Percentiles rank a stretch among this genome's conserved stretches.
Evolutionary conservation across 2,888 invertebrate genomes (phyloP).

Genomic region (Troglohyphantes excavatus): DNA sequence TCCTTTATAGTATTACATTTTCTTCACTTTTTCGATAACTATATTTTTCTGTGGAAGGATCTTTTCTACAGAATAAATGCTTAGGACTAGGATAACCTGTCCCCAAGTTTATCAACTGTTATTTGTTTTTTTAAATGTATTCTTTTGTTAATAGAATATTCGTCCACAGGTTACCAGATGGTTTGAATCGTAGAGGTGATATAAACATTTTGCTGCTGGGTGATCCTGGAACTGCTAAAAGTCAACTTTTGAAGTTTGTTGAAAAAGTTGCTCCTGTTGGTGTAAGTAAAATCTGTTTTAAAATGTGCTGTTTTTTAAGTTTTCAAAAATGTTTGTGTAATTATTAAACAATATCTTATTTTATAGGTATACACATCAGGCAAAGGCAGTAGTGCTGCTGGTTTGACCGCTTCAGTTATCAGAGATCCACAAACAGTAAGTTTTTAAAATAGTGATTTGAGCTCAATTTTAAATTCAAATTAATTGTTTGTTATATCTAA

Average conservation of each 20-base stretch:
- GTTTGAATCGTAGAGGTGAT: slow-evolving; percentile 96
- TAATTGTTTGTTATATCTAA: too few species aligned
- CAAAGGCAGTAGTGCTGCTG: slow-evolving; percentile 99
- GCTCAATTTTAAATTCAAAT: too few species aligned
- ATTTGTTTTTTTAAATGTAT: not conserved
- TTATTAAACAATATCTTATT: not conserved
- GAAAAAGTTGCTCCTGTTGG: slow-evolving; percentile 96
- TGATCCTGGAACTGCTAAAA: slow-evolving; percentile 99
- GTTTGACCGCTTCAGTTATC: slow-evolving; percentile 98
- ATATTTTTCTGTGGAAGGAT: too few species aligned
- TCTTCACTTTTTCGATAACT: too few species aligned
- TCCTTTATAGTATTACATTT: not conserved
- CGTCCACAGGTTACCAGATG: slow-evolving; percentile 91
- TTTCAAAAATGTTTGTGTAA: not conserved
- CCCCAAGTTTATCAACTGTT: too few species aligned
- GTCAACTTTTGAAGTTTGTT: slow-evolving; percentile 98
- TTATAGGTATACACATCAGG: slow-evolving; percentile 94
- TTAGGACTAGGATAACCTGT: too few species aligned
- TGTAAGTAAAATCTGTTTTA: slow-evolving; percentile 84
- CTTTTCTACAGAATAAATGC: too few species aligned
- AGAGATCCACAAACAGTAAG: slow-evolving; percentile 95
- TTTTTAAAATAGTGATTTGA: too few species aligned
- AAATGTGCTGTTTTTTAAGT: not conserved
- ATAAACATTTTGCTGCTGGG: slow-evolving; percentile 97
- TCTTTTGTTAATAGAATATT: slow-evolving; percentile 81